These are phyloP conservation scores for Piscicola geometra DNA, from an alignment of 2,888 invertebrate species.

Conservation along the genomic window DNA sequence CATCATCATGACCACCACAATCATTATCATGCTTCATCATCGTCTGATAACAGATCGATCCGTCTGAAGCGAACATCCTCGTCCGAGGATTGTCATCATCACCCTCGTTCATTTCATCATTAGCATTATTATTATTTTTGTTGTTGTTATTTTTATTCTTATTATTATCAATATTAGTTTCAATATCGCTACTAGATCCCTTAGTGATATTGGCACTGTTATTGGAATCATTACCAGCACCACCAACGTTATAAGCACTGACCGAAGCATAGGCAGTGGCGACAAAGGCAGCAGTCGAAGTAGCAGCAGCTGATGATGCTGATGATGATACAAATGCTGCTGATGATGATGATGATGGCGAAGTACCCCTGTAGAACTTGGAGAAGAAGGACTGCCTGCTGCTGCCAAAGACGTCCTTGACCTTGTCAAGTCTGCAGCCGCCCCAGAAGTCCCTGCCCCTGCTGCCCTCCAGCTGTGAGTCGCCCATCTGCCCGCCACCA, in stretches of 20 bases:
- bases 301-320: background rate
- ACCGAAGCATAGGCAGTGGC: background rate
- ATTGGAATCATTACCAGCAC: background rate
- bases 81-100: background rate
- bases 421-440: too few relatives aligned
- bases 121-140: background rate
- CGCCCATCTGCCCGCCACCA: too few relatives aligned
- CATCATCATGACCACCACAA: background rate
- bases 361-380: background rate
- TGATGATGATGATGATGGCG: constrained; percentile 3
- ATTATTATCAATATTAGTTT: background rate
- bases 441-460: too few relatives aligned
- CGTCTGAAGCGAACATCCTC: background rate
- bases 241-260: background rate
- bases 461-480: background rate
- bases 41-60: background rate
- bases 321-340: too few relatives aligned
- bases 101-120: background rate
- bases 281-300: background rate
- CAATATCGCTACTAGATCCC: background rate
- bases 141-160: background rate
- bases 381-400: constrained; percentile 2
- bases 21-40: background rate
- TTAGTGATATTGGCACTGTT: background rate
- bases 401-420: background rate